Percentiles rank a stretch among this genome's conserved stretches.
Evolutionary conservation across 2,797 vertebrate species (phyloP).

Genomic region (Coracias cyanogaster): DNA sequence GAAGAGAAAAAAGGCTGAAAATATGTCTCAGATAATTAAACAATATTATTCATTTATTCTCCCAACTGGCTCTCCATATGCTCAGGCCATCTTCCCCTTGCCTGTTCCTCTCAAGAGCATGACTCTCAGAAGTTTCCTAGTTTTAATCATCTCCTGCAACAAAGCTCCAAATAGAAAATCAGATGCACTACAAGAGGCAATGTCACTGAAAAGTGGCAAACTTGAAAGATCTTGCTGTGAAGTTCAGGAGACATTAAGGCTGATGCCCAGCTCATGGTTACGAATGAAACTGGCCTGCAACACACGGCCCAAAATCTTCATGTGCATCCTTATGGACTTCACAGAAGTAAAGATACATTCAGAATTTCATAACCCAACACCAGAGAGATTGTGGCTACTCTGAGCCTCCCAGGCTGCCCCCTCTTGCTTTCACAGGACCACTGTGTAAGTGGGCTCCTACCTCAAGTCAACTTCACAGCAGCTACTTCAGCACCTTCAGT

Average conservation of each 20-base stretch:
- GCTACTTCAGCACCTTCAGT: background rate
- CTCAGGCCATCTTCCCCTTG: background rate
- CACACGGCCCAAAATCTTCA: background rate
- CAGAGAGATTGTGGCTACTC: background rate
- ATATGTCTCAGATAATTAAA: constrained; percentile 2
- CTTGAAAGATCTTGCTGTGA: background rate
- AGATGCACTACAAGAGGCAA: background rate
- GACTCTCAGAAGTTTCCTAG: constrained; percentile 23
- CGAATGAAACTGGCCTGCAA: background rate
- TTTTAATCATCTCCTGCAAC: background rate
- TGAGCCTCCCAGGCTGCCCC: background rate
- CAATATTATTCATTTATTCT: background rate
- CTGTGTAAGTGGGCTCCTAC: rapidly evolving
- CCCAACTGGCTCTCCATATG: background rate
- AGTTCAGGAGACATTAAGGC: background rate
- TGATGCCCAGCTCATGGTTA: background rate
- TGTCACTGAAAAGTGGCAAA: background rate
- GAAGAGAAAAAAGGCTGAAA: background rate
- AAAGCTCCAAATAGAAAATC: constrained; percentile 21
- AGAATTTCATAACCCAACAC: background rate
- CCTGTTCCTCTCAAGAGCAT: background rate
- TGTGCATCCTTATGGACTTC: background rate
- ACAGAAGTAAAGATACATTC: background rate
- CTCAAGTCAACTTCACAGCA: background rate
- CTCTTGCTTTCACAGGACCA: background rate